Base-by-base conservation (phyloP, 2,113 vertebrate species). In the Benthochromis sp. region DNA sequence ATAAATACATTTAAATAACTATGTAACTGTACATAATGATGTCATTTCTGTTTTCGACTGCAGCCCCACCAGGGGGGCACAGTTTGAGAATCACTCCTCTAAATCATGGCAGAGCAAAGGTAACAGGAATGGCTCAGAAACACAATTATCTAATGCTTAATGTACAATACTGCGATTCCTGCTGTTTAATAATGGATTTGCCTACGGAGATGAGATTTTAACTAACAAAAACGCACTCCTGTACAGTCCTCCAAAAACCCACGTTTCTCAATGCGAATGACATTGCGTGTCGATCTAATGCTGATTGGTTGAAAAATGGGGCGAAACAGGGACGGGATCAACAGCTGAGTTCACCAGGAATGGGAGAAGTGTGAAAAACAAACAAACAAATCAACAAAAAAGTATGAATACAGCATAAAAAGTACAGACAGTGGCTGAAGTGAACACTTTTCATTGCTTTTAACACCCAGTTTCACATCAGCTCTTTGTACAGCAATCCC, bases 401-500 rank as follows among this genome's bases (percentile, higher is more conserved):
- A 63, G 2, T 29, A 63, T 1, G 3, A 19, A 36, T 14, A 0
- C 11, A 69, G 7, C 34, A 69, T 21, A 0, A 69, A 69, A 63
- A 69, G 21, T 1, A 19, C 59, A 63, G 5, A 63, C 29, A 63
- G 29, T 10, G 14, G 61, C 19, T 2, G 61, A 66, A 66, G 0
- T 8, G 19, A 69, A 40, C 19, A 40, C 11, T 69, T 38, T 69
- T 0, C 63, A 21, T 69, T 69, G 0, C 36, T 14, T 69, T 69
- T 69, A 40, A 40, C 19, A 69, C 63, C 11, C 34, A 36, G 31
- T 66, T 69, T 69, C 11, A 69, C 34, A 0, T 21, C 63, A 69
- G 19, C 63, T 0, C 63, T 38, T 69, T 0, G 0, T n/a, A 66
- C 0, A 0, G 19, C 61, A 13, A 5, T 38, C 34, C 61, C 19